These are phyloP conservation scores for Carlito syrichta DNA, from an alignment of 2,113 vertebrate genomes.

Conservation along the genomic window DNA sequence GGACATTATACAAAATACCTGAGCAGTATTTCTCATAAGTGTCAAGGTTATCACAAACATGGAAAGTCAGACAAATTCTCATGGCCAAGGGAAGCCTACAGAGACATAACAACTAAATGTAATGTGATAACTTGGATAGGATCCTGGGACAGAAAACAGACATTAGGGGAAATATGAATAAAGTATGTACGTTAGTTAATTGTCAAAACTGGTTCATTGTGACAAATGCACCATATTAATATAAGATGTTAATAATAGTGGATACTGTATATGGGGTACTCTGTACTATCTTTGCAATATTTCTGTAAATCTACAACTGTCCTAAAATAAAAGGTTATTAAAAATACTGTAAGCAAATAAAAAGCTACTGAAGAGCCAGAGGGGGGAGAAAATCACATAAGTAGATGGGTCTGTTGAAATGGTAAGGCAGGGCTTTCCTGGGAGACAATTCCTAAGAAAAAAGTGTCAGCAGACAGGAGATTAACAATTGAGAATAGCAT, in stretches of 20 bases:
- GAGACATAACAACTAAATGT: conserved; percentile 22
- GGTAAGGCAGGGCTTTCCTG: neutral
- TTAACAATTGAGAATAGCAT: conserved; percentile 24
- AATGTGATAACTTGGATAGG: neutral
- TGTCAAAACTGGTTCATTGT: conserved; percentile 11
- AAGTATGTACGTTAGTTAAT: conserved; percentile 15
- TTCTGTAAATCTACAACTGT: neutral
- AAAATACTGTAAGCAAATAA: conserved; percentile 27
- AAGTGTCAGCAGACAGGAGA: conserved; percentile 5
- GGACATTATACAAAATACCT: conserved; percentile 7
- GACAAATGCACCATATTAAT: neutral
- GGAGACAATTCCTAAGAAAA: conserved; percentile 12
- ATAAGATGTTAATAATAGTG: neutral
- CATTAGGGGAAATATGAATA: neutral
- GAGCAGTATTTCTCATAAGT: neutral
- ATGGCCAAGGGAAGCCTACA: neutral
- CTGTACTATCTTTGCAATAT: neutral
- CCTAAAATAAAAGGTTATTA: conserved; percentile 11
- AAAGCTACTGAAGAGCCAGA: neutral
- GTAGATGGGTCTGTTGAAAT: conserved; percentile 23
- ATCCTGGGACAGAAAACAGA: conserved; percentile 36
- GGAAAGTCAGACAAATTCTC: neutral
- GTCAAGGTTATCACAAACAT: conserved; percentile 42
- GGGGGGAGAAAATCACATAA: neutral
- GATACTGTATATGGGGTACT: neutral